Base-by-base conservation (phyloP, 2,113 vertebrate genomes). In the Macquaria australasica region DNA sequence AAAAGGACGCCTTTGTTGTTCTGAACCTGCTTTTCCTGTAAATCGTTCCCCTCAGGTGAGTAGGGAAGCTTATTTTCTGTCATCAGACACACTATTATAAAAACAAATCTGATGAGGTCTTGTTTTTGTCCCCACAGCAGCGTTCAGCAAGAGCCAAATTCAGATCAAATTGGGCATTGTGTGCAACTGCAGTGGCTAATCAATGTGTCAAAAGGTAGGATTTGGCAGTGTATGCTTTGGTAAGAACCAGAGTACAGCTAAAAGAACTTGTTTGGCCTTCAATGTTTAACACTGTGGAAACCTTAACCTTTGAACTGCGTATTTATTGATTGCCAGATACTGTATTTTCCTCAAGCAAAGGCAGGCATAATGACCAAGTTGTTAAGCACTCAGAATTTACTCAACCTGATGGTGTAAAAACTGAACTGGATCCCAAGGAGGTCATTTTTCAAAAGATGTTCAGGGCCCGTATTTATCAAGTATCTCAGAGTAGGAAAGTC, bases 21-120 rank as follows among this genome's bases (percentile, higher is more conserved):
- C 0, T 77, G 41, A 41, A n/a, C 25, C n/a, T 64, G 39, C 51
- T 18, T 20, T 21, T 50, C 21, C 50, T 71, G 63, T 72, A 78
- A 78, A 73, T 68, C 43, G 4, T 11, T 55, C 1, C 11, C 69
- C 60, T 48, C 23, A 4, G 50, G 63, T 58, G 62, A 51, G 37
- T 18, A 51, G 39, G 28, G n/a, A 51, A 80, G 63, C 8, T 59
- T 41, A 79, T 79, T 83, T 55, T 60, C 43, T 55, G 11, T 62
- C 79, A 78, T 78, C 60, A 56, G 43, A 43, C 10, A n/a, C n/a
- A 8, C 51, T 25, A 28, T 53, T 71, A 76, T 77, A 77, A 50
- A 41, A 15, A 20, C 1, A 62, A 39, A 41, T 15, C 66, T 53
- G 34, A 74, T 37, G 69, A 68, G 12, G 39, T 73, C 39, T 78